Base-by-base conservation (phyloP, 2,888 invertebrate genomes). In the Autographa gamma region DNA sequence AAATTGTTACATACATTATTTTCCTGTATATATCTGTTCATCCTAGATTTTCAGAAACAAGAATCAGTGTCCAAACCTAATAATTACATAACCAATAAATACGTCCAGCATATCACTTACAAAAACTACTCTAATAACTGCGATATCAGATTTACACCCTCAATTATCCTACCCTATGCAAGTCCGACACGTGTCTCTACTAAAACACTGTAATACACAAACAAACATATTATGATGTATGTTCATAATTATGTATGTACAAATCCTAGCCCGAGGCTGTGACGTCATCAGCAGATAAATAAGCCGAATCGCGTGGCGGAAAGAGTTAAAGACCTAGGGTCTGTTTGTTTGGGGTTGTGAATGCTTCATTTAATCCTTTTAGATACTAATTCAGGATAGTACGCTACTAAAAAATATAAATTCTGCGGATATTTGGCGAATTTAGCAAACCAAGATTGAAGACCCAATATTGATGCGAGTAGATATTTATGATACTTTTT, bases 291-390 rank as follows among this genome's bases (percentile, higher is more conserved):
- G n/a, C 48, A 48, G 48, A 48, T 48, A 48, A 48, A n/a, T 48
- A 48, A 48, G n/a, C 48, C n/a, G 48, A n/a, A 48, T 48, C 48
- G n/a, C 48, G 48, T 48, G 48, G 48, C 48, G n/a, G 48, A 48
- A 48, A 48, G n/a, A 48, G n/a, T n/a, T 7, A 2, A 48, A 7
- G 16, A n/a, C 16, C n/a, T 48, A n/a, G n/a, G n/a, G n/a, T 43
- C 16, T 48, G n/a, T 7, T 48, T 48, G 16, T n/a, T 48, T 48
- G 5, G 48, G n/a, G 4, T 43, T n/a, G 48, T 48, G 48, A n/a
- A n/a, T 1, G 48, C 48, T 16, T 43, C 4, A 43, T 43, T 43
- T 43, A 43, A 16, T 16, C 16, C n/a, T 11, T 38, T 34, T 38
- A 38, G 11, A 38, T 11, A 48, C n/a, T 6, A 48, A 5, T 43